Base-by-base conservation (phyloP, 2,888 invertebrate species). In the Macroteleia sp. region DNA sequence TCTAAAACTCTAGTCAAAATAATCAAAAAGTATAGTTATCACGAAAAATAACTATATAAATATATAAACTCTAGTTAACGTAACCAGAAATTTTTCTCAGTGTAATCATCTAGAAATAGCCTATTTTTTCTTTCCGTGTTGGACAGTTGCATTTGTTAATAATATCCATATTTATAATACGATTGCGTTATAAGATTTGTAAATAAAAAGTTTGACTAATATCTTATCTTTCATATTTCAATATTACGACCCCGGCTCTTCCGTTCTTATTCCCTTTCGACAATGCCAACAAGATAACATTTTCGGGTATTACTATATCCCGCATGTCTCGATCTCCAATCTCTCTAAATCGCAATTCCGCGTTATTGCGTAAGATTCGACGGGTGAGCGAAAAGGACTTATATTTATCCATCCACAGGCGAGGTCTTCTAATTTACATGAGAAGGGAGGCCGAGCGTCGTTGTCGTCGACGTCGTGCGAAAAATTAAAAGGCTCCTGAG, bases 341-440 rank as follows among this genome's bases (percentile, higher is more conserved):
- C 34, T 30, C 8, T 34, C 19, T n/a, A 46, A 44, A 57, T 46
- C 46, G 44, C 44, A 44, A 59, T 59, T 46, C 25, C 36, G 48
- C 46, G 36, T 34, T 32, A 59, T 57, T 57, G 32, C 42, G 17
- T 12, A n/a, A 32, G 57, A 36, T 46, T 20, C 32, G n/a, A n/a
- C n/a, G n/a, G n/a, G n/a, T n/a, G n/a, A n/a, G n/a, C n/a, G n/a
- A n/a, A 57, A 30, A 42, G 39, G 28, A 20, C n/a, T n/a, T 12
- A 25, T 41, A 62, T 48, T 14, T 64, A 20, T 42, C 25, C 32
- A 54, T 44, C 20, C 14, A 10, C 25, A n/a, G n/a, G n/a, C n/a
- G n/a, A 54, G 30, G 41, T 59, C 32, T 25, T 70, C 61, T 44
- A 70, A 70, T 70, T 70, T 70, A 32, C 70, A 70, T 70, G 70